Evolutionary conservation across 2,797 vertebrate genomes (phyloP), one percentile per base, ranked within the genome.

Genomic region (Alfaro cultratus): DNA sequence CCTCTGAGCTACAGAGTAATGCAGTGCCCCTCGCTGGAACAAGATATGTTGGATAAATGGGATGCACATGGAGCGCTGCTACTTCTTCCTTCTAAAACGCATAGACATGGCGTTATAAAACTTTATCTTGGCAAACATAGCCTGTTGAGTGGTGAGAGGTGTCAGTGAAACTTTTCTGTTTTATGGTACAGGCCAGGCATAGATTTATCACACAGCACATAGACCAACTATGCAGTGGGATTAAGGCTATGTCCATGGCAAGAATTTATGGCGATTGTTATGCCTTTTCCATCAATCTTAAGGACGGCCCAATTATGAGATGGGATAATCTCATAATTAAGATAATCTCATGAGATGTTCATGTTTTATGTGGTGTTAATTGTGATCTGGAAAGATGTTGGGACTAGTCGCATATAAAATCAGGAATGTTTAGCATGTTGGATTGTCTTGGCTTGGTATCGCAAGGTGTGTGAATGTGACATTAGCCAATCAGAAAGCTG

Each of bases 21-120:
- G 89, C 93, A 93, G 88, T 85, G 89, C 89, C 85, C 92, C 80
- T 81, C 90, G 86, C 88, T 85, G 92, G 86, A 94, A 94, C 91
- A 93, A 94, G 92, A 95, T 92, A 94, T 45, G 81, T 75, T 46
- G 86, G 94, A 95, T 89, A 94, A 95, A 96, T 94, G 94, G 91
- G 90, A 93, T 91, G 91, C 92, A 86, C 89, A 90, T 88, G 77
- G 76, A 89, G 88, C 86, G 85, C 83, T 92, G 89, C 86, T 91
- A 89, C 94, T 93, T 95, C 90, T 94, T 92, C 80, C 75, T 0
- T 10, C 87, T 92, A 80, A 92, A 94, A 94, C 86, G 92, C 93
- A 94, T 94, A 85, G 90, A 79, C 76, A 41, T 49, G 79, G 74
- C 79, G 86, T 86, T 64, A 74, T 81, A 92, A 94, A 95, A 93